phyloP scores from a whole-genome alignment of 1,140 invertebrate genomes.

The Goniozus legneri region DNA sequence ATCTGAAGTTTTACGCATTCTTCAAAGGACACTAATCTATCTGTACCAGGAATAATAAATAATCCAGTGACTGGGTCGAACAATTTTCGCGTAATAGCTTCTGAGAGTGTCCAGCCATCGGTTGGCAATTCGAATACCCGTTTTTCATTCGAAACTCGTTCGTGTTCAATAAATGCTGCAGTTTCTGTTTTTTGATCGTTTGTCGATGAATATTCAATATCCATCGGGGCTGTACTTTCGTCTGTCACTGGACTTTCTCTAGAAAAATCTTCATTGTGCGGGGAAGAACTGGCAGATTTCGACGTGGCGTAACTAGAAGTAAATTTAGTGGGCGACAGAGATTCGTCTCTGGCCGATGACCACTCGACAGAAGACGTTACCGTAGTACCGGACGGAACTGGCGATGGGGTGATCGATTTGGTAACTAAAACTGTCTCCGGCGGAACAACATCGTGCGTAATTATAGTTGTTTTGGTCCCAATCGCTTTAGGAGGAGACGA shows the following conservation, averaged over 20 bases:
- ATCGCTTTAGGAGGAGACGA: constrained; percentile 46
- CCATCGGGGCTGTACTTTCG: constrained; percentile 5
- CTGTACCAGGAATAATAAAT: constrained; percentile 84
- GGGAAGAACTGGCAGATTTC: constrained; percentile 13
- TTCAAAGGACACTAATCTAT: constrained; percentile 79
- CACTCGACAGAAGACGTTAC: background rate
- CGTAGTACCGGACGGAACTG: constrained; percentile 2
- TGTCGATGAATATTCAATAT: constrained; percentile 17
- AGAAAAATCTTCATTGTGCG: constrained; percentile 19
- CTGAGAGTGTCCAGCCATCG: constrained; percentile 76
- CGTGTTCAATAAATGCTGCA: constrained; percentile 34
- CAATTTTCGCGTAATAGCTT: constrained; percentile 72
- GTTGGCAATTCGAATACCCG: constrained; percentile 70
- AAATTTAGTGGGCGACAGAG: background rate
- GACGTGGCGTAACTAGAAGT: background rate
- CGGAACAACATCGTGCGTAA: constrained; percentile 27
- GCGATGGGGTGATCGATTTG: constrained; percentile 3
- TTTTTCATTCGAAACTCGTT: constrained; percentile 43
- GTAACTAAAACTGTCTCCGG: constrained; percentile 7
- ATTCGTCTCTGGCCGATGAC: background rate
- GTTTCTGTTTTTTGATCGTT: constrained; percentile 36
- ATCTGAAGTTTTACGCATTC: constrained; percentile 83
- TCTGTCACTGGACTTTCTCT: constrained; percentile 9
- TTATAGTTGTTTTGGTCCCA: constrained; percentile 41
- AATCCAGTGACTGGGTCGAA: constrained; percentile 79